phyloP scores from a whole-genome alignment of 2,888 invertebrate species.

The Drosophila mercatorum region DNA sequence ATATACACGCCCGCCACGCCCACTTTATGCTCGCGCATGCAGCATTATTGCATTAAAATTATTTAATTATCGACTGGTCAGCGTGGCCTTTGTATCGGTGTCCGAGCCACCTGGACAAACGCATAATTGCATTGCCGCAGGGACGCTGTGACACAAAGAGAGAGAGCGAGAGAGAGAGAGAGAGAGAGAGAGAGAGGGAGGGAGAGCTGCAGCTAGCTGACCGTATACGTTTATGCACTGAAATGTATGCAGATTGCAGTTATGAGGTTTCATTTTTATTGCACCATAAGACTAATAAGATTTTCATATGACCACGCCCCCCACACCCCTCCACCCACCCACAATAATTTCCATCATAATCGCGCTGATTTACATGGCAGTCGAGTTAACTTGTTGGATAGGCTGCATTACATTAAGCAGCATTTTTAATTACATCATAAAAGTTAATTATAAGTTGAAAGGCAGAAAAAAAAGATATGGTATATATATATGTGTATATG shows the following conservation, averaged over 20 bases:
- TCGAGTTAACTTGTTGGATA: constrained; percentile 44
- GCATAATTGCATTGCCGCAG: constrained; percentile 58
- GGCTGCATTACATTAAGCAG: constrained; percentile 48
- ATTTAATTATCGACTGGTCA: constrained; percentile 72
- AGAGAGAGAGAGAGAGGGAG: background rate
- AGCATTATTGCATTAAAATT: constrained; percentile 75
- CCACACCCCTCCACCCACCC: background rate
- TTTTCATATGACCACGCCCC: constrained; percentile 31
- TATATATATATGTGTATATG: background rate
- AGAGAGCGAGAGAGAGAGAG: background rate
- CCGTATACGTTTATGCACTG: constrained; percentile 30
- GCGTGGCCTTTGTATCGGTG: constrained; percentile 48
- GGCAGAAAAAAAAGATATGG: background rate
- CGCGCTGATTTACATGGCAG: constrained; percentile 53
- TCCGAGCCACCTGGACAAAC: constrained; percentile 46
- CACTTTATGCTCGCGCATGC: constrained; percentile 4
- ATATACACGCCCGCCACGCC: background rate
- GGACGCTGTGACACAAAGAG: constrained; percentile 21
- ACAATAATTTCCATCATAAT: constrained; percentile 46
- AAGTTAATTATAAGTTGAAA: constrained; percentile 51
- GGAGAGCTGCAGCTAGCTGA: background rate
- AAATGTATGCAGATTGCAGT: constrained; percentile 57
- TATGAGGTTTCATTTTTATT: constrained; percentile 56
- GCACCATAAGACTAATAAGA: constrained; percentile 51
- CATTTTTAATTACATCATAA: constrained; percentile 52